Evolutionary conservation across 92 coral and sea anemone genomes (phyloP).

Genomic region (Anthopleura xanthogrammica): DNA sequence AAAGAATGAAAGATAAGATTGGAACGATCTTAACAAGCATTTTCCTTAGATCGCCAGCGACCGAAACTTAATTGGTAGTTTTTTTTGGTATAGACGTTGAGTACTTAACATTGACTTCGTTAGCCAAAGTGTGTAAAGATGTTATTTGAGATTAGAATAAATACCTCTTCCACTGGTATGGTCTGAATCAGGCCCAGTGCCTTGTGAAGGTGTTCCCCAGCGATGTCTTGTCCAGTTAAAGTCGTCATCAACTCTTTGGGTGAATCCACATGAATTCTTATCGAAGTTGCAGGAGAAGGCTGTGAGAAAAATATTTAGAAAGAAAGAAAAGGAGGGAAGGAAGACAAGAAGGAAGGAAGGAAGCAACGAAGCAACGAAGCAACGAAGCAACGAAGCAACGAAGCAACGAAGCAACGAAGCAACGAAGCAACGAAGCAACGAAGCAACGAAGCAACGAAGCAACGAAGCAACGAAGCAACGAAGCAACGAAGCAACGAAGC

Average conservation of each 20-base stretch:
- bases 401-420: no score
- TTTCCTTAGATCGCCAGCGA: no score
- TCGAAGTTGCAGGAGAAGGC: constrained; percentile 57
- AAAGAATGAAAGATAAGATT: background rate
- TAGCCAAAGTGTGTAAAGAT: no score
- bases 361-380: background rate
- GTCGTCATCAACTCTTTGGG: constrained; percentile 45
- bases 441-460: no score
- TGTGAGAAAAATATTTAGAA: background rate
- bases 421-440: no score
- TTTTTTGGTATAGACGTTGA: background rate
- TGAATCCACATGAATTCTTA: constrained; percentile 42
- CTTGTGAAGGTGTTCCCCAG: constrained; percentile 52
- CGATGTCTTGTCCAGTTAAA: constrained; percentile 49
- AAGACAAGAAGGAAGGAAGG: no score
- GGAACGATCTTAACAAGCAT: background rate
- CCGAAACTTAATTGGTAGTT: no score
- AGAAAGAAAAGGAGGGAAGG: background rate
- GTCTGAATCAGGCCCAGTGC: constrained; percentile 47
- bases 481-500: background rate
- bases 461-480: background rate
- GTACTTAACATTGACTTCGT: no score
- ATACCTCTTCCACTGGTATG: constrained; percentile 23
- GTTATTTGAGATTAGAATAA: background rate
- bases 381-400: no score